Evolutionary conservation across 2,888 invertebrate species (phyloP).

Genomic region (Vanessa cardui): DNA sequence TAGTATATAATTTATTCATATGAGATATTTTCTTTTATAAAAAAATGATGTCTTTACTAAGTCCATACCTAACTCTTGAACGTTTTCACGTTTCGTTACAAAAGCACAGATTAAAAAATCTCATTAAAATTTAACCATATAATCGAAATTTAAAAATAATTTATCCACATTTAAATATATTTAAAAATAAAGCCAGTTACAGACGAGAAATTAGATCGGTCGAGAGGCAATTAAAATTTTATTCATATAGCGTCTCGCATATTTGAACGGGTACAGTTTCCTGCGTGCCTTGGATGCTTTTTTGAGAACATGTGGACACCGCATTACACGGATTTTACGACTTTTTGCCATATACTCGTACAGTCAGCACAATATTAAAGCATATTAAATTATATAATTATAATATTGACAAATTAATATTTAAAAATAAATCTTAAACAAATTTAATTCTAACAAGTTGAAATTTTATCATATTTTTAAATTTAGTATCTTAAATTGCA

Average conservation of each 20-base stretch:
- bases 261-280: conserved; percentile 38
- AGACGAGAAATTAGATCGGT: conserved; percentile 18
- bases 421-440: too few species aligned
- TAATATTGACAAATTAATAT: neutral
- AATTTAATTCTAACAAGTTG: neutral
- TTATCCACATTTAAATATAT: neutral
- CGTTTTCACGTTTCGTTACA: too few species aligned
- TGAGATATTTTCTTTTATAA: too few species aligned
- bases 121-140: neutral
- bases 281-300: conserved; percentile 41
- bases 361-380: conserved; percentile 21
- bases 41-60: too few species aligned
- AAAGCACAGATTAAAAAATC: neutral
- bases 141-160: neutral
- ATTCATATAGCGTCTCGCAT: conserved; percentile 37
- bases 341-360: conserved; percentile 28
- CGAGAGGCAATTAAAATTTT: conserved; percentile 43
- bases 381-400: neutral
- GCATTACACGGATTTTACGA: conserved; percentile 43
- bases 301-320: conserved; percentile 34
- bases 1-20: too few species aligned
- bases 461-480: neutral
- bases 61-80: neutral
- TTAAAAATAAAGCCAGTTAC: conserved; percentile 8
- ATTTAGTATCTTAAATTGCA: neutral